Evolutionary conservation across 2,888 invertebrate genomes (phyloP).

Genomic region (Iphiclides podalirius): DNA sequence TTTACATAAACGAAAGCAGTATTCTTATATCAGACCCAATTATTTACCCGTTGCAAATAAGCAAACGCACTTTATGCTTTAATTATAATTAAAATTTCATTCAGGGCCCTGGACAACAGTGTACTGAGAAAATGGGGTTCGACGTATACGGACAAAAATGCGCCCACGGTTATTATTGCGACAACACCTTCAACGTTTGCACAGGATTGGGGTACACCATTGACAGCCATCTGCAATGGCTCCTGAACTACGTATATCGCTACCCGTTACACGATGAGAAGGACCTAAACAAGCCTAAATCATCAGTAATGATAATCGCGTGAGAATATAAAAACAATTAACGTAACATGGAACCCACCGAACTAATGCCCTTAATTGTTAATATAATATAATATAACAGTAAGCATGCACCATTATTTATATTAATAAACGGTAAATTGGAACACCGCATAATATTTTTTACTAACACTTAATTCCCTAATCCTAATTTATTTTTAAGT

Average conservation of each 20-base stretch:
- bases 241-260: slow-evolving; percentile 42
- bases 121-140: slow-evolving; percentile 57
- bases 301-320: slow-evolving; percentile 25
- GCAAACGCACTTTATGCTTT: too few relatives aligned
- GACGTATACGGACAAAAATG: slow-evolving; percentile 60
- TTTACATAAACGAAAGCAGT: too few relatives aligned
- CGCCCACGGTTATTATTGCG: slow-evolving; percentile 58
- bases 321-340: slow-evolving; percentile 36
- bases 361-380: too few relatives aligned
- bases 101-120: slow-evolving; percentile 61
- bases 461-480: not conserved
- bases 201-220: slow-evolving; percentile 47
- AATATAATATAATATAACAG: slow-evolving; percentile 2
- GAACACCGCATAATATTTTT: not conserved
- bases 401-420: slow-evolving; percentile 27
- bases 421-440: slow-evolving; percentile 28
- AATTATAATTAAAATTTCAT: not conserved
- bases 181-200: slow-evolving; percentile 51
- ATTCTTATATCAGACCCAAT: too few relatives aligned
- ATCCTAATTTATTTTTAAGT: too few relatives aligned
- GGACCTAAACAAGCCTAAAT: slow-evolving; percentile 16
- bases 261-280: slow-evolving; percentile 38
- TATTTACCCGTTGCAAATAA: too few relatives aligned
- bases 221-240: slow-evolving; percentile 43
- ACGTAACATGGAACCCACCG: slow-evolving; percentile 64